Evolutionary conservation across 1,140 invertebrate genomes (phyloP).

Genomic region (Atta colombica): DNA sequence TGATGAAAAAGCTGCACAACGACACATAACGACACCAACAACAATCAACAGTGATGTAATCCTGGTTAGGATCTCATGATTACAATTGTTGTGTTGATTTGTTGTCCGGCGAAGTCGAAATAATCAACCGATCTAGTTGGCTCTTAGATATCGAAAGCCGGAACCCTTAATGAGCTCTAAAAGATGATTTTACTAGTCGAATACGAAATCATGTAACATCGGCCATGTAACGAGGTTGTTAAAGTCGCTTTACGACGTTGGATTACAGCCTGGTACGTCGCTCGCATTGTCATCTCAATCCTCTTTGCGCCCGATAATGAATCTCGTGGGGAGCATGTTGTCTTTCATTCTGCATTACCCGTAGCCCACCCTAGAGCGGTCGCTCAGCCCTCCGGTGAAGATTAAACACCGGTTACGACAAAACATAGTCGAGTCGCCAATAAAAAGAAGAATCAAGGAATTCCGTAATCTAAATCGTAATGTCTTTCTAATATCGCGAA

Average conservation of each 20-base stretch:
- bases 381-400: slow-evolving; percentile 1
- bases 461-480: neutral
- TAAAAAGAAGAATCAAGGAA: neutral
- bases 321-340: slow-evolving; percentile 50
- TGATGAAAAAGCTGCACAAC: no score
- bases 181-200: slow-evolving; percentile 11
- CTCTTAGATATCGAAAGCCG: neutral
- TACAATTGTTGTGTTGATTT: neutral
- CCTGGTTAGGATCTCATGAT: neutral
- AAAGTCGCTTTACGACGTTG: slow-evolving; percentile 57
- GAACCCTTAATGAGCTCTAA: slow-evolving; percentile 7
- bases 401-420: neutral
- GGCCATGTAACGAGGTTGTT: slow-evolving; percentile 32
- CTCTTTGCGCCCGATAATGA: slow-evolving; percentile 63
- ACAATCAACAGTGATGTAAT: no score
- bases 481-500: neutral
- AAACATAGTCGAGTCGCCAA: neutral
- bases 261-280: slow-evolving; percentile 51
- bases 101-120: neutral
- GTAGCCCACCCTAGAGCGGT: neutral
- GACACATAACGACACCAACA: no score
- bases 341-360: slow-evolving; percentile 18
- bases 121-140: neutral
- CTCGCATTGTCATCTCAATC: slow-evolving; percentile 34
- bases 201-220: slow-evolving; percentile 46